phyloP scores from a whole-genome alignment of 2,797 vertebrate species.

The Xenops minutus region DNA sequence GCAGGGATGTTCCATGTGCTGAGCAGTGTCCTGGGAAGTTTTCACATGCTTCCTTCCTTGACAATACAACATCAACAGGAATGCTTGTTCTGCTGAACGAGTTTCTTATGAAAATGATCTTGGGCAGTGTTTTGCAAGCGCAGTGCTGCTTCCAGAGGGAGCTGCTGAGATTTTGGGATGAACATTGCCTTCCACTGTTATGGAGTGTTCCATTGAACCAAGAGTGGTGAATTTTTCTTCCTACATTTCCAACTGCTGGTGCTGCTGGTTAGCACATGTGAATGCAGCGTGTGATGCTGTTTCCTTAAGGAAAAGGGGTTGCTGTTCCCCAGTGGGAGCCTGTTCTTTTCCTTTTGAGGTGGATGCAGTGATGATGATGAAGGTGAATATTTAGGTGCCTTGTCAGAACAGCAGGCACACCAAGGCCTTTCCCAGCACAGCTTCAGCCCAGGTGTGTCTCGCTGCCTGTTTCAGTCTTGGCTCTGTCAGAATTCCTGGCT shows the following conservation, averaged over 20 bases:
- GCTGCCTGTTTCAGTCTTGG: neutral
- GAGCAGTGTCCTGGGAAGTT: neutral
- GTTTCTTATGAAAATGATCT: neutral
- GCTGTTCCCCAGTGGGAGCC: neutral
- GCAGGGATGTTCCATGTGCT: neutral
- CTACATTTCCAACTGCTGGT: neutral
- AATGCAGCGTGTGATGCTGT: neutral
- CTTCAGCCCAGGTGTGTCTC: neutral
- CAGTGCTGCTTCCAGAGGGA: neutral
- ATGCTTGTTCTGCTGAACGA: neutral
- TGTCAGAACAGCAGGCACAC: neutral
- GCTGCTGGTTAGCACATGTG: neutral
- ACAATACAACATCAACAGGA: neutral
- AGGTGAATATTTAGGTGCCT: neutral
- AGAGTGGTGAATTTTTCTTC: neutral
- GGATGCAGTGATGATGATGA: neutral
- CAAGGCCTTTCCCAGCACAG: neutral
- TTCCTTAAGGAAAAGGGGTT: neutral
- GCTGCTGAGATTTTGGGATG: neutral
- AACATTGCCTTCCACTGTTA: neutral
- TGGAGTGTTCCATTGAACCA: neutral
- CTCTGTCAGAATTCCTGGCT: neutral
- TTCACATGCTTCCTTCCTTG: neutral
- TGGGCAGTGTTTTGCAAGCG: rapidly evolving
- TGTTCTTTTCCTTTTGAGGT: neutral